These are phyloP conservation scores for Drosophila arawakana DNA, from an alignment of 1,140 invertebrate species.

Conservation along the genomic window DNA sequence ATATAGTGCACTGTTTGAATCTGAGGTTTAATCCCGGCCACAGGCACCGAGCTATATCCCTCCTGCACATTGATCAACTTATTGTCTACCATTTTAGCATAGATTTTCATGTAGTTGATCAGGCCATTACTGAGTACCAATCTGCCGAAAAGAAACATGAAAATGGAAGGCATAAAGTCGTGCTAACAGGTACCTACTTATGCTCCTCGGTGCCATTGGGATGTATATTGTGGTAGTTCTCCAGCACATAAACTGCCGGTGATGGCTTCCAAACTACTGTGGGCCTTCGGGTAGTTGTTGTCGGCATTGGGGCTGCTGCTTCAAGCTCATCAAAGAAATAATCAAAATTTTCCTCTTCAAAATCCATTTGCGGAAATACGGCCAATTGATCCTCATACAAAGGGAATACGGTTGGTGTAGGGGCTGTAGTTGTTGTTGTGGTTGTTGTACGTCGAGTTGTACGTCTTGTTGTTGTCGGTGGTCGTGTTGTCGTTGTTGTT, in stretches of 20 bases:
- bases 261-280: constrained; percentile 16
- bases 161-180: not conserved
- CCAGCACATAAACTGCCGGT: constrained; percentile 56
- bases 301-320: not conserved
- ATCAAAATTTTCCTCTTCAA: constrained; percentile 80
- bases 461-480: constrained; percentile 27
- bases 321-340: constrained; percentile 70
- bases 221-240: constrained; percentile 68
- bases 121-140: constrained; percentile 73
- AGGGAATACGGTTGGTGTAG: constrained; percentile 41
- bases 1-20: constrained; percentile 71
- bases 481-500: constrained; percentile 1
- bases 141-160: constrained; percentile 25
- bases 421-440: constrained; percentile 24
- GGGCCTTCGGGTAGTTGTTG: constrained; percentile 25
- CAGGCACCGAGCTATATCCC: constrained; percentile 70
- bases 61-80: constrained; percentile 65
- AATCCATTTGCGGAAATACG: constrained; percentile 80
- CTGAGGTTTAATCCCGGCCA: constrained; percentile 41
- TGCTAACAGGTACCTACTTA: constrained; percentile 50
- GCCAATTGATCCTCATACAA: constrained; percentile 80
- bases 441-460: constrained; percentile 31
- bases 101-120: constrained; percentile 70
- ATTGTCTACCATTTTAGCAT: constrained; percentile 50
- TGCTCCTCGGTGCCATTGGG: constrained; percentile 72